Evolutionary conservation across 1,140 invertebrate species (phyloP), one percentile per base, ranked within the genome.

Genomic region (Drosophila subobscura): DNA sequence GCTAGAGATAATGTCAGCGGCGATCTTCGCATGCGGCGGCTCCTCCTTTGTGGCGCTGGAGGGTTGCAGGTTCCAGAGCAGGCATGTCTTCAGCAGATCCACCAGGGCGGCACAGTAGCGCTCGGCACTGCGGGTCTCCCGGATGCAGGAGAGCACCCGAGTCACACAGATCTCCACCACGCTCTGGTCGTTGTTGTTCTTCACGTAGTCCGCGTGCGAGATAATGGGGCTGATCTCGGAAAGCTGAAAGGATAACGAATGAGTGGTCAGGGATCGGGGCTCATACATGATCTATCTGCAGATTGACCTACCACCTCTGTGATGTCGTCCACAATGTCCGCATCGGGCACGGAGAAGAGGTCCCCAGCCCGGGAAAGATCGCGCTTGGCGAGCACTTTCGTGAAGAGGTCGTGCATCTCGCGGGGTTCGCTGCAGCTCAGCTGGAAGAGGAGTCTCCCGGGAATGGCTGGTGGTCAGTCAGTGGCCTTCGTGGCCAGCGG

Each of bases 1-100:
- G 92, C 97, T 98, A 52, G 97, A 97, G 78, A 98, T 96, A 51
- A 98, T 94, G 93, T 98, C 98, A 47, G 96, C 96, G 5, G 97
- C 97, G 83, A 99, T 98, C 93, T 98, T 98, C 16, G 97, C 97
- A 94, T 98, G 97, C 5, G 97, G 97, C 8, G 97, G 97, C 92
- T 98, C 97, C 86, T 96, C 95, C 92, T 97, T 96, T 46, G 93
- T 92, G 45, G 93, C 92, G n/a, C 95, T 93, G 5, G 93, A 85
- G 1, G 96, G 96, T 91, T 96, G 95, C 60, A 98, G 93, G 91
- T 97, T 96, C 92, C 98, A 96, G 88, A 96, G 95, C 37, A 98
- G 92, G 90, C 97, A 98, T 14, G 96, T 95, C 92, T 97, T 96
- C 22, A 99, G 92, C 37, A 98, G 92, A 41, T 94, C 93, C 6